These are phyloP conservation scores for Paratilapia polleni DNA, from an alignment of 2,113 vertebrate species.

Conservation along the genomic window DNA sequence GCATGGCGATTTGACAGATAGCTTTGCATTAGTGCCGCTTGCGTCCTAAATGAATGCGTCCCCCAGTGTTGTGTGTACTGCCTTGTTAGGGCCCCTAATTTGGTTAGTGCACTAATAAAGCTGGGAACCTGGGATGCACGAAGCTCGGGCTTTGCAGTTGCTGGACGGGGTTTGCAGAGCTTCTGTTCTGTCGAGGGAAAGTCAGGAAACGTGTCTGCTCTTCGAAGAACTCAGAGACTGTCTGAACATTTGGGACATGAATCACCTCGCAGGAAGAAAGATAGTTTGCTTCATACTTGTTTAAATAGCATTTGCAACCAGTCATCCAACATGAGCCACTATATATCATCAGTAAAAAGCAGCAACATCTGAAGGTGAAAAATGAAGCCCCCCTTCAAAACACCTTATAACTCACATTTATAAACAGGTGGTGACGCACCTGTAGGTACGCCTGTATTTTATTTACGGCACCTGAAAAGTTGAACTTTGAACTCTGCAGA, in stretches of 20 bases:
- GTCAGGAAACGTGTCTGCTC: not conserved
- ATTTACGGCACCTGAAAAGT: too few relatives aligned
- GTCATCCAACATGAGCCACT: not conserved
- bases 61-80: constrained; percentile 64
- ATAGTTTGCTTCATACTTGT: not conserved
- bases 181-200: not conserved
- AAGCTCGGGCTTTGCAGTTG: constrained; percentile 19
- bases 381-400: not conserved
- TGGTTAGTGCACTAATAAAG: constrained; percentile 70
- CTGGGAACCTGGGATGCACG: constrained; percentile 64
- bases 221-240: not conserved
- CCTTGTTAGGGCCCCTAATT: constrained; percentile 70
- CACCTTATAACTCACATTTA: too few relatives aligned
- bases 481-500: too few relatives aligned
- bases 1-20: constrained; percentile 58
- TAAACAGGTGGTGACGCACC: too few relatives aligned
- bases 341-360: not conserved
- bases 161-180: not conserved
- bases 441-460: too few relatives aligned
- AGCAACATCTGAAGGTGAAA: not conserved
- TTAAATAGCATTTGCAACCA: not conserved
- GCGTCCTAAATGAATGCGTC: constrained; percentile 62
- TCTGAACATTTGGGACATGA: not conserved
- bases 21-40: constrained; percentile 60
- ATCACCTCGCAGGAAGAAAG: not conserved